Evolutionary conservation across 2,113 vertebrate genomes (phyloP).

Genomic region (Patagioenas fasciata): DNA sequence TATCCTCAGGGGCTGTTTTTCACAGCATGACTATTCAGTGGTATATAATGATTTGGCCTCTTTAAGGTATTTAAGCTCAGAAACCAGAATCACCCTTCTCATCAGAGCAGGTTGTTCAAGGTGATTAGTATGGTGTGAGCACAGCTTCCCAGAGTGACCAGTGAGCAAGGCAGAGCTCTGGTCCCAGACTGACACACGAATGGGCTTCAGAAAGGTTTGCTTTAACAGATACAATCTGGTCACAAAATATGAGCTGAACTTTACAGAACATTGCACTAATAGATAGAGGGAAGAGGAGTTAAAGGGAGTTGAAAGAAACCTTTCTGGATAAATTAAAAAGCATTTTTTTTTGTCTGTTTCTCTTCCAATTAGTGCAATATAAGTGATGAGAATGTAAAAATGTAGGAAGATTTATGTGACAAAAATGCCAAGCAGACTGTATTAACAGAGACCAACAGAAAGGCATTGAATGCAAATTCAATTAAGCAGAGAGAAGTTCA

Average conservation of each 20-base stretch:
- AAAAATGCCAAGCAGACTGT: not conserved
- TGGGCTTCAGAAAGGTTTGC: not conserved
- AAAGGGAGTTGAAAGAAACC: not conserved
- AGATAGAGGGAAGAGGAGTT: not conserved
- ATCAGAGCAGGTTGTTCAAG: not conserved
- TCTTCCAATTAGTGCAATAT: not conserved
- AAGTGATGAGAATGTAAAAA: not conserved
- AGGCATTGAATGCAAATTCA: not conserved
- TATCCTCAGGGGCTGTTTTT: not conserved
- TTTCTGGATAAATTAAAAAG: not conserved
- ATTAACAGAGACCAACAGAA: not conserved
- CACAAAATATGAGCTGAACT: not conserved
- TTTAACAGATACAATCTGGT: not conserved
- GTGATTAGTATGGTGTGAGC: fast-evolving
- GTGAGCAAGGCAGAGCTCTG: not conserved
- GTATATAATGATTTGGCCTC: not conserved
- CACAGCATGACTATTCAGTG: not conserved
- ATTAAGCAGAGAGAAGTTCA: not conserved
- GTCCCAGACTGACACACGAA: not conserved
- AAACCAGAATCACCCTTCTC: fast-evolving
- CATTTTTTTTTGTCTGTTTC: not conserved
- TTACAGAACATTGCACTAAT: not conserved
- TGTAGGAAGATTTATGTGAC: not conserved
- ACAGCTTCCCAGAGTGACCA: fast-evolving
- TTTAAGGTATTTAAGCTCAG: not conserved